These are phyloP conservation scores for Lagopus leucura DNA, from an alignment of 2,113 vertebrate species.

Conservation along the genomic window DNA sequence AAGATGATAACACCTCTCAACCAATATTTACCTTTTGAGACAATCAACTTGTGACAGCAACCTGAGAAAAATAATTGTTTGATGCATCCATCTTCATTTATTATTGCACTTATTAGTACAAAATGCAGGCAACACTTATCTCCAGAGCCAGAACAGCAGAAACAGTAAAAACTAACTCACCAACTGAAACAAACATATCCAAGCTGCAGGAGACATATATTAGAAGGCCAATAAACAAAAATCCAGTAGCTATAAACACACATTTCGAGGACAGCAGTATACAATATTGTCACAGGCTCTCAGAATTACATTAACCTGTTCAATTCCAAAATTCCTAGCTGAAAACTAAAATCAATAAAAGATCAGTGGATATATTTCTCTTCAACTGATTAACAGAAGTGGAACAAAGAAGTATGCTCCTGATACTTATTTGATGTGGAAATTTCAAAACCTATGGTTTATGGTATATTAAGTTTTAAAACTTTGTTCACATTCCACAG, in stretches of 20 bases:
- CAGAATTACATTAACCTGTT: not conserved
- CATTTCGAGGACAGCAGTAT: not conserved
- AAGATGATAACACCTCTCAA: not conserved
- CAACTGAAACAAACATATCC: not conserved
- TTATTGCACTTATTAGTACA: not conserved
- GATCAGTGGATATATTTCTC: not conserved
- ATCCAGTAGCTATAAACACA: not conserved
- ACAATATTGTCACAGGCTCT: not conserved
- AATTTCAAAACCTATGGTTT: not conserved
- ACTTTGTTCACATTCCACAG: not conserved
- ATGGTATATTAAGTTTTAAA: not conserved
- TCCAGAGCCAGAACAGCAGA: not conserved
- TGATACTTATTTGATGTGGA: not conserved
- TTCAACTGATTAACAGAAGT: not conserved
- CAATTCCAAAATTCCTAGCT: not conserved
- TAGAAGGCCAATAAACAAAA: not conserved
- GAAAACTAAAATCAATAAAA: not conserved
- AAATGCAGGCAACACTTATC: not conserved
- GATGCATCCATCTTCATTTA: not conserved
- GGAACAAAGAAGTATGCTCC: not conserved
- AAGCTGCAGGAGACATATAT: not conserved
- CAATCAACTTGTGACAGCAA: not conserved
- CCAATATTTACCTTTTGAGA: not conserved
- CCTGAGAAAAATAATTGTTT: not conserved
- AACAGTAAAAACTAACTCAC: not conserved